phyloP scores from a whole-genome alignment of 2,888 invertebrate species.

The Brenthis daphne region DNA sequence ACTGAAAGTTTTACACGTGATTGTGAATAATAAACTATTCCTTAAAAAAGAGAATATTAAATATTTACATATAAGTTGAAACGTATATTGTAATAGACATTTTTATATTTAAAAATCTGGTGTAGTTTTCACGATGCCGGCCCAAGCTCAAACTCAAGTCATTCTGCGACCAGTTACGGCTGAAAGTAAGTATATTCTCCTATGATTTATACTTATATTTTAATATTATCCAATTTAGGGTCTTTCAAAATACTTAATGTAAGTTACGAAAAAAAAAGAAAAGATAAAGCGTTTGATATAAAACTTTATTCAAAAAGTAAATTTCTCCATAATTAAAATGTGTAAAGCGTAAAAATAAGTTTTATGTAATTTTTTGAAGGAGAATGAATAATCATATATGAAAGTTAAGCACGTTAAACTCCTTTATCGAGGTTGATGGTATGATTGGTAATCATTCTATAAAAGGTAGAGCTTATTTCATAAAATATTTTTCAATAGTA shows the following conservation, averaged over 20 bases:
- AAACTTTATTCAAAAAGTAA: no score
- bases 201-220: not conserved
- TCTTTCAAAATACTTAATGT: no score
- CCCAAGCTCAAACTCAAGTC: conserved; percentile 60
- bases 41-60: not conserved
- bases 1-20: conserved; percentile 4
- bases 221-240: not conserved
- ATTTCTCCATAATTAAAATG: no score
- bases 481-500: not conserved
- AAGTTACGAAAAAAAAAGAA: no score
- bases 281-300: no score
- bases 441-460: not conserved
- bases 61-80: not conserved
- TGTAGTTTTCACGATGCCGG: conserved; percentile 60
- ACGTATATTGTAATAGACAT: not conserved
- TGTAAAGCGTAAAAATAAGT: no score
- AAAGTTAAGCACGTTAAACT: no score
- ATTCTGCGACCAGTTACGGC: conserved; percentile 70
- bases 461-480: not conserved
- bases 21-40: conserved; percentile 14
- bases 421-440: not conserved
- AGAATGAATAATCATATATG: no score
- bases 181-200: conserved; percentile 61
- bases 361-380: no score
- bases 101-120: conserved; percentile 8